A percentile compares a stretch with the other conserved stretches of the same genome.
These are phyloP conservation scores for Nymphicus hollandicus DNA, from an alignment of 2,113 vertebrate genomes.

Conservation along the genomic window DNA sequence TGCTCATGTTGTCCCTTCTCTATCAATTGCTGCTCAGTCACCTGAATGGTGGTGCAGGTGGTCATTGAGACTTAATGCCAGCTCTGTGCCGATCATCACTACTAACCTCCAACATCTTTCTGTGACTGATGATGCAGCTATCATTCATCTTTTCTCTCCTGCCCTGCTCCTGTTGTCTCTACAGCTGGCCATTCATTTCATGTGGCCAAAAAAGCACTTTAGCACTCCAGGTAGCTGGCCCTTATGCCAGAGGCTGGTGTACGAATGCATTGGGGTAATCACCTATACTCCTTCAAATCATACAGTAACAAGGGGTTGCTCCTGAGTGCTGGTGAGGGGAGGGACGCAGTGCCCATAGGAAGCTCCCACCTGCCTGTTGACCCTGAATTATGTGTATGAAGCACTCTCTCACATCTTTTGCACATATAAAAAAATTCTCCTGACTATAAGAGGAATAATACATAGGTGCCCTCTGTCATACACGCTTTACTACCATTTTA, in stretches of 20 bases:
- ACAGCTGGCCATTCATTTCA: constrained; percentile 34
- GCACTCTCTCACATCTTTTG: neutral
- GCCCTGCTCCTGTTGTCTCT: constrained; percentile 26
- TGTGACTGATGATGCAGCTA: neutral
- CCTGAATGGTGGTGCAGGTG: constrained; percentile 36
- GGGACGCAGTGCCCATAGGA: neutral
- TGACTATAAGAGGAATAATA: neutral
- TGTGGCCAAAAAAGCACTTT: neutral
- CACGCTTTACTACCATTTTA: neutral
- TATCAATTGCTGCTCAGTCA: constrained; percentile 6
- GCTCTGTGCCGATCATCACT: neutral
- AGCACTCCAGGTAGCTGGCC: constrained; percentile 5
- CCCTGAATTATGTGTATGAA: neutral
- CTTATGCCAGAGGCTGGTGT: neutral
- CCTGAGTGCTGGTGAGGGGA: neutral
- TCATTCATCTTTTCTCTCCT: neutral
- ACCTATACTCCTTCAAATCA: neutral
- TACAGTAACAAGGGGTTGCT: rapidly evolving
- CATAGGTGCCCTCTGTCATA: neutral
- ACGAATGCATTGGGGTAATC: neutral
- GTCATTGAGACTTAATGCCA: neutral
- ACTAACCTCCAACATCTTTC: constrained; percentile 12
- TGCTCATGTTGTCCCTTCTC: neutral
- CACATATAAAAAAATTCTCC: neutral
- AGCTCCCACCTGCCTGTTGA: neutral